A percentile compares a stretch with the other conserved stretches of the same genome.
phyloP scores from a whole-genome alignment of 2,113 vertebrate genomes.

The Nyctereutes procyonoides region DNA sequence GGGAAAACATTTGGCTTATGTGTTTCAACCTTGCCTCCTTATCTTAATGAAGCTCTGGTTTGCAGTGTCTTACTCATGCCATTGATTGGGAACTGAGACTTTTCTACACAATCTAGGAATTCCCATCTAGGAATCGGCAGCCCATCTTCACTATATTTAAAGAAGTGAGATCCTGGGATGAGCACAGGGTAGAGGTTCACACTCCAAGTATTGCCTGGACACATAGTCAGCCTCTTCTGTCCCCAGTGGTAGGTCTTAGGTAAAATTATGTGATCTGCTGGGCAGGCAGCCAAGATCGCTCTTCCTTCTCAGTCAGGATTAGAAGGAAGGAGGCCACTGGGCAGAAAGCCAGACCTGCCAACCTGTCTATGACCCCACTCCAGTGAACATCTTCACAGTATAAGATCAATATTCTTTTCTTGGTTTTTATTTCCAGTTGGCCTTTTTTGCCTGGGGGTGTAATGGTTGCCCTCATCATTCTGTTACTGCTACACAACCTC shows the following conservation, averaged over 20 bases:
- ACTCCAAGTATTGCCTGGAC: rapidly evolving
- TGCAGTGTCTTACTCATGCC: background rate
- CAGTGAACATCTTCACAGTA: rapidly evolving
- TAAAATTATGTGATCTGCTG: no score
- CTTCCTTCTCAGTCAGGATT: background rate
- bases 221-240: background rate
- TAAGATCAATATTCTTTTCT: background rate
- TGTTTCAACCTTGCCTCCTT: background rate
- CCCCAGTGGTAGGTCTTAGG: no score
- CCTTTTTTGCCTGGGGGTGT: background rate
- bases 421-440: background rate
- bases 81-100: background rate
- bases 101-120: background rate
- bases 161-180: background rate
- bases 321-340: background rate
- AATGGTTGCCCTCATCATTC: background rate
- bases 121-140: background rate
- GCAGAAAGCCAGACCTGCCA: background rate
- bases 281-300: background rate
- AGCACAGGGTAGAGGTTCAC: no score
- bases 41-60: background rate
- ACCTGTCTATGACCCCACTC: background rate
- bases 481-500: no score
- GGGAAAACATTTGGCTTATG: rapidly evolving
- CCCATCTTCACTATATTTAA: background rate